Conservation (phyloP, 2,888 invertebrate genomes). For the Magallana nippona region DNA sequence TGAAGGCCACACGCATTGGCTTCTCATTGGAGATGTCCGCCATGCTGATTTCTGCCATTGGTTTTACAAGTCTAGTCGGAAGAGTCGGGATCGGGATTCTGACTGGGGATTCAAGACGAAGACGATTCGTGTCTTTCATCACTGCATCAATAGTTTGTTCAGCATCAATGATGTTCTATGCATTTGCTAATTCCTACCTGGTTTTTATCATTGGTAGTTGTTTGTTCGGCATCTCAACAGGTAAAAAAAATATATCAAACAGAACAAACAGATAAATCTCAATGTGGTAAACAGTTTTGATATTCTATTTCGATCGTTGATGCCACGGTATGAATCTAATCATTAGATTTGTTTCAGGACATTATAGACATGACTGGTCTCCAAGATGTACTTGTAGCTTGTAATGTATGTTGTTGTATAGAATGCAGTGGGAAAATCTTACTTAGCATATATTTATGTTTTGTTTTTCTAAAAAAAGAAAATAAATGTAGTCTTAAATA, state of each 20-base stretch:
- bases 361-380: background rate
- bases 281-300: background rate
- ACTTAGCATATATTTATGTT: too few relatives aligned
- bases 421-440: too few relatives aligned
- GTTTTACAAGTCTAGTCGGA: slow-evolving; percentile 9
- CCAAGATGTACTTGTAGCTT: too few relatives aligned
- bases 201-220: slow-evolving; percentile 14
- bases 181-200: background rate
- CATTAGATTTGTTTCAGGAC: background rate
- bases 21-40: background rate
- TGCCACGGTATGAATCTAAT: background rate
- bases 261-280: background rate
- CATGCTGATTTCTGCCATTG: slow-evolving; percentile 16
- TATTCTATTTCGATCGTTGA: background rate
- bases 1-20: background rate
- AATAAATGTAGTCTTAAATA: too few relatives aligned
- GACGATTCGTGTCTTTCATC: background rate
- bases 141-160: background rate
- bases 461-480: too few relatives aligned
- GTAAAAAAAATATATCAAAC: background rate
- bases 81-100: slow-evolving; percentile 17
- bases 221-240: slow-evolving; percentile 5
- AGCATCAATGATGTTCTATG: background rate
- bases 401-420: too few relatives aligned
- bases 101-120: background rate